These are phyloP conservation scores for Elaeidobius kamerunicus DNA, from an alignment of 2,888 invertebrate species.

Conservation along the genomic window DNA sequence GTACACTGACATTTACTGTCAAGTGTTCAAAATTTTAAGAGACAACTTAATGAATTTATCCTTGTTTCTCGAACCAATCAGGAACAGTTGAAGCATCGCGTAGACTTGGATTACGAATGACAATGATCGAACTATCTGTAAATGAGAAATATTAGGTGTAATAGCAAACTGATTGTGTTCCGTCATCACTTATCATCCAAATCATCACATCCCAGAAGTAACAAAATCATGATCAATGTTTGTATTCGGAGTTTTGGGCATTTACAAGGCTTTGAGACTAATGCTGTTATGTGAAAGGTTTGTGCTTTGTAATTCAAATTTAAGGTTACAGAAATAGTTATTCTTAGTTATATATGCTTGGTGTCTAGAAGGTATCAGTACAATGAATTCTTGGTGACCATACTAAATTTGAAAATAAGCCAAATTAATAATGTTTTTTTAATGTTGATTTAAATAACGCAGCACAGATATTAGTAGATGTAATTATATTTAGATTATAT, in stretches of 20 bases:
- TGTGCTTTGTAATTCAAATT: constrained; percentile 1
- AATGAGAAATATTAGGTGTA: constrained; percentile 38
- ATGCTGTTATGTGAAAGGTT: constrained; percentile 2
- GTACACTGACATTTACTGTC: constrained; percentile 22
- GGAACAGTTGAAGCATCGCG: constrained; percentile 60
- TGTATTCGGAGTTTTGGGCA: not conserved
- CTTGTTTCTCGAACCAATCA: constrained; percentile 40
- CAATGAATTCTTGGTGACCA: not conserved
- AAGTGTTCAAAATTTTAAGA: constrained; percentile 10
- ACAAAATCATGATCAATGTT: constrained; percentile 2
- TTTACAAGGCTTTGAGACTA: not conserved
- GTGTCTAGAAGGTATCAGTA: not conserved
- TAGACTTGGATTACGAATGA: constrained; percentile 62
- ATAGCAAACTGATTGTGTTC: constrained; percentile 45
- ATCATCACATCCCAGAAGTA: not conserved
- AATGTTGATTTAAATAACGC: too few species aligned
- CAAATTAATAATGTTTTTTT: too few species aligned
- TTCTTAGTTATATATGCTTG: not conserved
- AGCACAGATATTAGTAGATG: not conserved
- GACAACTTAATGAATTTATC: constrained; percentile 23
- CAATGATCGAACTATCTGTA: constrained; percentile 33
- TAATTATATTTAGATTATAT: not conserved
- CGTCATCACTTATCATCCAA: constrained; percentile 17
- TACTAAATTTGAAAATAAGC: too few species aligned
- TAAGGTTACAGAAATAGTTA: constrained; percentile 7